Conservation (phyloP, 1,140 invertebrate genomes). For the Zaprionus taronus region DNA sequence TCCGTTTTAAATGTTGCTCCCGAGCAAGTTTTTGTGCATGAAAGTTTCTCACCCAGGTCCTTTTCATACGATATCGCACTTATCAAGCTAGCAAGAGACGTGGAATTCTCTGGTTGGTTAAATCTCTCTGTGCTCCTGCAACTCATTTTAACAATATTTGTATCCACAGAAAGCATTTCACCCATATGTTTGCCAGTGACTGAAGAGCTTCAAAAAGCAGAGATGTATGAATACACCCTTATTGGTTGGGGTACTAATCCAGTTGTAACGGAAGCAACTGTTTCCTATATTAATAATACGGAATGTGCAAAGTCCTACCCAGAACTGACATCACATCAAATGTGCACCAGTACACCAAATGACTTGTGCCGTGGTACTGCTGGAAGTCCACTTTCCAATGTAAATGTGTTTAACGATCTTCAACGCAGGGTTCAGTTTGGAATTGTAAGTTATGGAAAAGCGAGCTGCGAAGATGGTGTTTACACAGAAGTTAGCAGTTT, state of each 20-base stretch:
- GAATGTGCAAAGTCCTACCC: background rate
- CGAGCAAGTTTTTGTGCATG: background rate
- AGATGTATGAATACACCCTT: background rate
- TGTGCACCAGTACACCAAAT: background rate
- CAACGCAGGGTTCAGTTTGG: background rate
- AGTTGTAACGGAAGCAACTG: background rate
- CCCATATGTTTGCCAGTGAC: background rate
- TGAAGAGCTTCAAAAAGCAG: background rate
- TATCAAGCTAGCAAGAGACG: background rate
- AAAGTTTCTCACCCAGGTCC: background rate
- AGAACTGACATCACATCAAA: background rate
- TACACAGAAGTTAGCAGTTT: background rate
- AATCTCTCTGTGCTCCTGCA: background rate
- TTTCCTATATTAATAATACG: background rate
- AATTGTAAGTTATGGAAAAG: background rate
- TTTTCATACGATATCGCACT: background rate
- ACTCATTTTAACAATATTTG: background rate
- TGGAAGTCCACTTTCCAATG: background rate
- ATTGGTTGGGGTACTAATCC: background rate
- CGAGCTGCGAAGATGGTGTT: too few species aligned
- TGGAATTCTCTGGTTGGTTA: background rate
- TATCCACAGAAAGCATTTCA: background rate
- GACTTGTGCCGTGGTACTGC: background rate
- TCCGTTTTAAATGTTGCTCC: background rate
- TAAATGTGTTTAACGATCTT: fast-evolving